These are phyloP conservation scores for Hestina assimilis DNA, from an alignment of 1,140 invertebrate genomes.

Conservation along the genomic window DNA sequence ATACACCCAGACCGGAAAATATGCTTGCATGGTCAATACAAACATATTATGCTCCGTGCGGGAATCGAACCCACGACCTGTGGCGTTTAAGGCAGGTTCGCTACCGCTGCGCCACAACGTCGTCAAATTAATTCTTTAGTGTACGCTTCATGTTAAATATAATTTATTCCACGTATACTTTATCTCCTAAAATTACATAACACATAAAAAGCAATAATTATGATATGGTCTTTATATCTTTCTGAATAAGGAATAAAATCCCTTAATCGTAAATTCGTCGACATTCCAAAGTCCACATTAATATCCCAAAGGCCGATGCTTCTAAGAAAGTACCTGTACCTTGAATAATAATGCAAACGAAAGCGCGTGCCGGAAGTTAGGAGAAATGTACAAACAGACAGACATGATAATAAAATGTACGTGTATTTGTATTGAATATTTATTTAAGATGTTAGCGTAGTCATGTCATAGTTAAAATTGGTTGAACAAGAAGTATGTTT, in stretches of 20 bases:
- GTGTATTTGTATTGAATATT: neutral
- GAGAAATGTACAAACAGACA: slow-evolving; percentile 31
- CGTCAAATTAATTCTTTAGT: too few species aligned
- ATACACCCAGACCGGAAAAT: too few species aligned
- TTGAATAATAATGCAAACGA: slow-evolving; percentile 51
- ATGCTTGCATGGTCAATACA: too few species aligned
- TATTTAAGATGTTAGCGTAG: neutral
- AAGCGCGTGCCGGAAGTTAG: slow-evolving; percentile 43
- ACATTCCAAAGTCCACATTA: slow-evolving; percentile 1
- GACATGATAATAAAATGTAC: neutral
- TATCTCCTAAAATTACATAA: too few species aligned
- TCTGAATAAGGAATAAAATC: neutral
- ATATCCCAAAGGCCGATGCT: slow-evolving; percentile 14
- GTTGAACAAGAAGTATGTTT: neutral
- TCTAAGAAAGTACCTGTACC: slow-evolving; percentile 41
- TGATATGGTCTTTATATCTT: neutral
- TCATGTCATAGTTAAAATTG: neutral
- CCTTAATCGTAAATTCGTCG: neutral
- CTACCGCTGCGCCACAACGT: too few species aligned
- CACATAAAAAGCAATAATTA: too few species aligned
- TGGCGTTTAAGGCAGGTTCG: too few species aligned
- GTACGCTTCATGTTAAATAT: too few species aligned
- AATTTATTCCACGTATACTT: too few species aligned
- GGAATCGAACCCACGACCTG: too few species aligned
- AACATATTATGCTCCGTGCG: too few species aligned